Evolutionary conservation across 2,797 vertebrate species (phyloP), one percentile per base, ranked within the genome.

Genomic region (Sibirionetta formosa): DNA sequence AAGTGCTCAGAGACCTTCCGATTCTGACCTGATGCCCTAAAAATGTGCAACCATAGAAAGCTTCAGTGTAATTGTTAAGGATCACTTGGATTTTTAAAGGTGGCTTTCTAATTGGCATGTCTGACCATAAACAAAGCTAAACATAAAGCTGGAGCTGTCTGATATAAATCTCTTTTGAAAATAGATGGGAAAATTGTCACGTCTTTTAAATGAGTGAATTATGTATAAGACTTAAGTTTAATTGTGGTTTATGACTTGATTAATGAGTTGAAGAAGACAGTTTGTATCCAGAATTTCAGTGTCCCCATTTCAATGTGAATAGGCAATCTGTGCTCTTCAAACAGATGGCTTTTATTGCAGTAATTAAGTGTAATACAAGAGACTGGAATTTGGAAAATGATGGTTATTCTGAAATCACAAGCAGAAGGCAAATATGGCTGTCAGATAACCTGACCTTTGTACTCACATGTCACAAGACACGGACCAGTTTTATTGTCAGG

Each of bases 291-390:
- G 83, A 92, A 83, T 83, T 56, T 27, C 61, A 35, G n/a, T 66
- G 63, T 56, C 29, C 57, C n/a, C 66, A 4, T 79, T 65, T 50
- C 53, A 61, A 6, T 87, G 29, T 71, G 73, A 90, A 36, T 33
- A 42, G 60, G 50, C 81, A 57, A 19, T 58, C 75, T 87, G 63
- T 56, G 71, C 71, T 72, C 70, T 75, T 70, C 66, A 87, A 76
- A 50, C 94, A 80, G 79, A 77, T 93, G 94, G 86, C 73, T 83
- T 86, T 94, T 83, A 66, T 26, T 92, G 71, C 26, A 9, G 65
- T 80, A 80, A 93, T 93, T 83, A 72, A 60, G 24, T 80, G 42
- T 60, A 80, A 58, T 85, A 56, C 68, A 44, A 71, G 71, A 68
- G 85, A 48, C 29, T 66, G 75, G 81, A 56, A 85, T 64, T 65